These are phyloP conservation scores for Caenorhabditis tropicalis DNA, from an alignment of 1,140 invertebrate genomes.

Conservation along the genomic window DNA sequence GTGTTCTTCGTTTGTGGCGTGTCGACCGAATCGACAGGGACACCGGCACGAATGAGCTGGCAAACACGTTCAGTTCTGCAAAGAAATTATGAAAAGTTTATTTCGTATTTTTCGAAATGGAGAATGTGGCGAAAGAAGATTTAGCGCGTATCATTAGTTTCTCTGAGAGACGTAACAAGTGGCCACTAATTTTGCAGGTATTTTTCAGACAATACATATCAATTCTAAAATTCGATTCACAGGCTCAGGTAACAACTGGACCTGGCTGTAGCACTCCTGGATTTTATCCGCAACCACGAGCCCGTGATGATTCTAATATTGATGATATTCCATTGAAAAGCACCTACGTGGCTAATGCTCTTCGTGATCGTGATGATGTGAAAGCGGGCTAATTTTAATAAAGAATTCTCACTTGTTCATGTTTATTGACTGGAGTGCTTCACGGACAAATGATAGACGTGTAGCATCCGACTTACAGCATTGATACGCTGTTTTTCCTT, in stretches of 20 bases:
- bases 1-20: constrained; percentile 56
- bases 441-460: constrained; percentile 47
- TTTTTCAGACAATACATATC: background rate
- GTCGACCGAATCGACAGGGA: constrained; percentile 54
- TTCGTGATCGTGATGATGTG: background rate
- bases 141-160: background rate
- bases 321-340: constrained; percentile 22
- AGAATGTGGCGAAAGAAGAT: background rate
- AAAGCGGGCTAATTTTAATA: background rate
- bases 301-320: background rate
- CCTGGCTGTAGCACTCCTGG: constrained; percentile 21
- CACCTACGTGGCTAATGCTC: background rate
- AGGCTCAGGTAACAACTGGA: constrained; percentile 10
- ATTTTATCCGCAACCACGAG: constrained; percentile 19
- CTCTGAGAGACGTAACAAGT: constrained; percentile 1
- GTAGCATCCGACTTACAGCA: constrained; percentile 47
- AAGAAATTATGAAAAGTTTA: background rate
- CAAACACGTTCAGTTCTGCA: constrained; percentile 54
- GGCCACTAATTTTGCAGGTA: constrained; percentile 17
- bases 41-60: constrained; percentile 56
- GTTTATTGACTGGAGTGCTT: constrained; percentile 52
- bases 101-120: background rate
- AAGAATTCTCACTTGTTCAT: constrained; percentile 53
- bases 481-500: constrained; percentile 52
- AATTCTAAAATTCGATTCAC: background rate